phyloP scores from a whole-genome alignment of 2,888 invertebrate genomes.

The Sclerodermus sp. region DNA sequence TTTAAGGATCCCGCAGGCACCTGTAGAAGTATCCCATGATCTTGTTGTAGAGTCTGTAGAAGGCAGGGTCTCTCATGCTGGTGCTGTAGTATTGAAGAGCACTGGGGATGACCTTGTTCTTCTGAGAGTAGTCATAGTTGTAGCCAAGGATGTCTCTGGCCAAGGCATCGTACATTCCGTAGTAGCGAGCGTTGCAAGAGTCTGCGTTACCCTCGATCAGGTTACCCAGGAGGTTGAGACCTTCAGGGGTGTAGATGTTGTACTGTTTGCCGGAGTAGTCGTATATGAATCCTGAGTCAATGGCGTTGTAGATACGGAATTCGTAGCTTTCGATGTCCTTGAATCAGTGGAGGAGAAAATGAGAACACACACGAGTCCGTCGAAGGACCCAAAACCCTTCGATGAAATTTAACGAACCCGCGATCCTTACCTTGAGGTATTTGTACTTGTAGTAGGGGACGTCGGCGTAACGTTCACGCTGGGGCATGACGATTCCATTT shows the following conservation, averaged over 20 bases:
- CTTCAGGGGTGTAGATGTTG: slow-evolving; percentile 55
- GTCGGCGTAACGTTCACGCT: slow-evolving; percentile 60
- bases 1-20: no score
- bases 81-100: slow-evolving; percentile 70
- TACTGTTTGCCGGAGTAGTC: slow-evolving; percentile 41
- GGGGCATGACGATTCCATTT: slow-evolving; percentile 66
- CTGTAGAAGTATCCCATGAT: slow-evolving; percentile 61
- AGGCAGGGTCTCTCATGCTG: slow-evolving; percentile 70
- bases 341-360: background rate
- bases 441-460: slow-evolving; percentile 48
- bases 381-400: no score
- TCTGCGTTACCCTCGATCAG: slow-evolving; percentile 61
- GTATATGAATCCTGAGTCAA: slow-evolving; percentile 45
- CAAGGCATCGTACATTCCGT: slow-evolving; percentile 64
- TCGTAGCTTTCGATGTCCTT: slow-evolving; percentile 43
- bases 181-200: slow-evolving; percentile 57
- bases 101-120: slow-evolving; percentile 62
- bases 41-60: slow-evolving; percentile 70
- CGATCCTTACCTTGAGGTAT: slow-evolving; percentile 40
- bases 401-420: no score
- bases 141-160: slow-evolving; percentile 60
- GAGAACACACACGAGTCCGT: no score
- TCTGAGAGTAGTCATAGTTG: slow-evolving; percentile 52
- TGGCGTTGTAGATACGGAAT: slow-evolving; percentile 42
- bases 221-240: slow-evolving; percentile 62